Conservation (phyloP, 2,888 invertebrate genomes). For the Andricus quercusramuli region DNA sequence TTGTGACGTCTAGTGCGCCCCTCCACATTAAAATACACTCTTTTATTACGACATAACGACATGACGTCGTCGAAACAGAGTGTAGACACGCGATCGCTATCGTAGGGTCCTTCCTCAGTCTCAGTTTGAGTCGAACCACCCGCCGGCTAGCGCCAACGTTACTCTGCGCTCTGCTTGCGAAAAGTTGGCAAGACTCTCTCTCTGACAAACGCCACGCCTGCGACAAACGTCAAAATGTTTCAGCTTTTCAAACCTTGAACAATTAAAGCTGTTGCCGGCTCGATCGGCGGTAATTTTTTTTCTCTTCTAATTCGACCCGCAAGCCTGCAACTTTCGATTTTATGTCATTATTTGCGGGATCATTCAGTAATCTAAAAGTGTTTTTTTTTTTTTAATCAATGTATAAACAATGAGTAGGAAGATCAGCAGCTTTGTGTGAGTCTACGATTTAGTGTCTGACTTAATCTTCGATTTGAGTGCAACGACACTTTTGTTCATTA, state of each 20-base stretch:
- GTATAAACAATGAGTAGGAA: background rate
- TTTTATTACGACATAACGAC: conserved; percentile 27
- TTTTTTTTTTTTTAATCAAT: background rate
- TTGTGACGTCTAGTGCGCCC: conserved; percentile 24
- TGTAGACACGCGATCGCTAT: conserved; percentile 28
- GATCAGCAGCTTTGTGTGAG: background rate
- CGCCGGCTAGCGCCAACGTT: conserved; percentile 21
- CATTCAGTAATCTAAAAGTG: background rate
- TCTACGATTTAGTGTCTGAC: background rate
- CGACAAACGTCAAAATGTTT: conserved; percentile 15
- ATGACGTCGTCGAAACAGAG: conserved; percentile 10
- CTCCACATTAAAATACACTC: background rate
- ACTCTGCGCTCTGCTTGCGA: conserved; percentile 12
- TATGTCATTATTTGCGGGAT: background rate
- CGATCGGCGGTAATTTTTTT: background rate
- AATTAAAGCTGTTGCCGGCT: conserved; percentile 7
- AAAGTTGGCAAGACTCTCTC: conserved; percentile 25
- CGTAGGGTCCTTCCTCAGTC: background rate
- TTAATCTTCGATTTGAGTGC: background rate
- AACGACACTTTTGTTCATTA: background rate
- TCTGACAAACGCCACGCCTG: background rate
- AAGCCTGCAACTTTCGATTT: background rate
- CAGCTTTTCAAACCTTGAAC: conserved; percentile 5
- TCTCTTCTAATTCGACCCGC: background rate
- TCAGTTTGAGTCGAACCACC: conserved; percentile 24